A percentile compares a stretch with the other conserved stretches of the same genome.
Evolutionary conservation across 2,888 invertebrate genomes (phyloP).

Genomic region (Hyles lineata): DNA sequence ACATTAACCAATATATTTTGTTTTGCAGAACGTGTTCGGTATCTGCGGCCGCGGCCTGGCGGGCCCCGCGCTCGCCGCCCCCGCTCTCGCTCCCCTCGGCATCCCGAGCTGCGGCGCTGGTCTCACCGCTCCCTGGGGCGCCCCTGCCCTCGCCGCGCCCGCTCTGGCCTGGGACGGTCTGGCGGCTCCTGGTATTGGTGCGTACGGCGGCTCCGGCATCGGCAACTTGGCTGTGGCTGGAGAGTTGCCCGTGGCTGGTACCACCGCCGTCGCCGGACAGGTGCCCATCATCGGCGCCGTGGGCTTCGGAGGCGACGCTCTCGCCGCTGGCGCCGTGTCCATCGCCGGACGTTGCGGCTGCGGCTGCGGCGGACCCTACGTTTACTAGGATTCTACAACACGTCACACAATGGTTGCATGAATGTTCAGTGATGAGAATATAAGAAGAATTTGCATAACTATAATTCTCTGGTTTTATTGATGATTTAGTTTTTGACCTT

Average conservation of each 20-base stretch:
- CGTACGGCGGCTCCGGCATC: slow-evolving; percentile 48
- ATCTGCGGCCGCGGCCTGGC: slow-evolving; percentile 24
- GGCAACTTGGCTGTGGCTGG: slow-evolving; percentile 48
- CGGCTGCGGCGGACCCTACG: slow-evolving; percentile 33
- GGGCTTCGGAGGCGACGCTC: slow-evolving; percentile 50
- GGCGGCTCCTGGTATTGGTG: slow-evolving; percentile 30
- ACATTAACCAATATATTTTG: not conserved
- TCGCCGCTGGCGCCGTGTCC: slow-evolving; percentile 47
- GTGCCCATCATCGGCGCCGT: slow-evolving; percentile 57
- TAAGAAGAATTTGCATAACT: not conserved
- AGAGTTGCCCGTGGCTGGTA: slow-evolving; percentile 47
- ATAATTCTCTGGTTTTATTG: not conserved
- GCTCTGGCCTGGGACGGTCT: slow-evolving; percentile 25
- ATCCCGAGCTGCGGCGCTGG: slow-evolving; percentile 10
- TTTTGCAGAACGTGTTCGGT: slow-evolving; percentile 25
- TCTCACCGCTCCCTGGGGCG: slow-evolving; percentile 29
- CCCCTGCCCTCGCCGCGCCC: slow-evolving; percentile 40
- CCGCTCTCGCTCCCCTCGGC: slow-evolving; percentile 25
- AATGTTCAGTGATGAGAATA: not conserved
- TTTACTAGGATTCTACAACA: slow-evolving; percentile 22
- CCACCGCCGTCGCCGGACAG: slow-evolving; percentile 47
- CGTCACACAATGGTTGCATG: not conserved
- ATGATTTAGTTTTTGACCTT: too few species aligned
- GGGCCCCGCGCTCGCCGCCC: not conserved
- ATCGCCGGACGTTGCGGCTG: slow-evolving; percentile 35